phyloP scores from a whole-genome alignment of 2,113 vertebrate species.

The Urocolius indicus region DNA sequence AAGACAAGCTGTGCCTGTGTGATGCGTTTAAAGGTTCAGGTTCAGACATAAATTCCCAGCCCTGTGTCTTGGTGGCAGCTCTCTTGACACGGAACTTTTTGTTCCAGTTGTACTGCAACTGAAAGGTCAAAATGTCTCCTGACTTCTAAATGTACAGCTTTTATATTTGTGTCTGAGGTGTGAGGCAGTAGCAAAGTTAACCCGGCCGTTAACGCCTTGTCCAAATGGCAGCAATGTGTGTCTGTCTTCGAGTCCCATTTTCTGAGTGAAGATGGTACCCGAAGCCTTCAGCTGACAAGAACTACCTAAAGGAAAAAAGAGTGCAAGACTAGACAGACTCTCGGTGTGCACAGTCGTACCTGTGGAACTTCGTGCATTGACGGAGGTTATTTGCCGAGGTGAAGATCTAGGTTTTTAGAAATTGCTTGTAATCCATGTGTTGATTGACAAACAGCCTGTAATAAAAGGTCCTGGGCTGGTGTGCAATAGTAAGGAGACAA shows the following conservation, averaged over 20 bases:
- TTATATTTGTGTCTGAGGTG: background rate
- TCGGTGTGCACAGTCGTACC: background rate
- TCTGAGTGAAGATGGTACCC: background rate
- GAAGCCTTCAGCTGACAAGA: background rate
- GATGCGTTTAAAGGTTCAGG: background rate
- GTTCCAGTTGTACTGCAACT: background rate
- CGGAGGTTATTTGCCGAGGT: background rate
- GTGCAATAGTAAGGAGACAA: background rate
- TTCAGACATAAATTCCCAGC: background rate
- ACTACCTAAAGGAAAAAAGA: background rate
- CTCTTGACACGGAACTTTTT: background rate
- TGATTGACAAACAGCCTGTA: background rate
- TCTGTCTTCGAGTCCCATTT: background rate
- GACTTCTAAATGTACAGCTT: background rate
- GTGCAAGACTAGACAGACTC: background rate
- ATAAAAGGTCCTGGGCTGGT: background rate
- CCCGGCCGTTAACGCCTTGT: accelerated
- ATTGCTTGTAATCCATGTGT: background rate
- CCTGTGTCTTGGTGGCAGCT: background rate
- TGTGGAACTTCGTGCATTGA: background rate
- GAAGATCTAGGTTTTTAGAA: background rate
- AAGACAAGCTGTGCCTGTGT: background rate
- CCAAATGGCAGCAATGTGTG: background rate
- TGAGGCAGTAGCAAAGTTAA: background rate
- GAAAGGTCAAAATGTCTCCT: background rate